Evolutionary conservation across 2,113 vertebrate genomes (phyloP).

Genomic region (Otis tarda): DNA sequence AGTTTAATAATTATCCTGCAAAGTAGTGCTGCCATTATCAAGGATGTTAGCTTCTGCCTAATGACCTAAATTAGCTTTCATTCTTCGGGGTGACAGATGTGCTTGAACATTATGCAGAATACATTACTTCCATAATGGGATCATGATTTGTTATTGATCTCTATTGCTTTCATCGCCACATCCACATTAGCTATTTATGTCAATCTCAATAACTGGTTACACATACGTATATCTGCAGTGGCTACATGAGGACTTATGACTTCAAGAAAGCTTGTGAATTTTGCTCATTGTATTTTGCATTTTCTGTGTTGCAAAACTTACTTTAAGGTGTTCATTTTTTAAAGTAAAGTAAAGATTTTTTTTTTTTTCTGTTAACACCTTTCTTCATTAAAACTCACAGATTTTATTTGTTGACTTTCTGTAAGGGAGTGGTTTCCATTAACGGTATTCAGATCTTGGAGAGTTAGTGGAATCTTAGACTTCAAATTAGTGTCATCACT

Average conservation of each 20-base stretch:
- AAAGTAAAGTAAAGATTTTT: background rate
- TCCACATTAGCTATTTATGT: background rate
- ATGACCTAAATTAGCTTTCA: background rate
- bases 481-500: background rate
- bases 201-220: background rate
- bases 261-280: background rate
- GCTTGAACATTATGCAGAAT: background rate
- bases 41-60: slow-evolving; percentile 16
- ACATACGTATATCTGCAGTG: background rate
- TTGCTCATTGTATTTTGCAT: background rate
- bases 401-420: background rate
- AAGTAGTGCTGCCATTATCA: background rate
- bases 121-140: background rate
- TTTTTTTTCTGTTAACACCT: background rate
- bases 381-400: background rate
- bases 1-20: slow-evolving; percentile 7
- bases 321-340: background rate
- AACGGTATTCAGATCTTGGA: background rate
- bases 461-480: background rate
- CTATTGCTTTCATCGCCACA: background rate
- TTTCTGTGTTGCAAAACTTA: background rate
- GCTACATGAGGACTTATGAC: background rate
- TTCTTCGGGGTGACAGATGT: background rate
- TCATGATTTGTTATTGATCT: background rate
- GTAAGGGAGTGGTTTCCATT: background rate